Conservation (phyloP, 2,797 vertebrate species). For the Melopsittacus undulatus region DNA sequence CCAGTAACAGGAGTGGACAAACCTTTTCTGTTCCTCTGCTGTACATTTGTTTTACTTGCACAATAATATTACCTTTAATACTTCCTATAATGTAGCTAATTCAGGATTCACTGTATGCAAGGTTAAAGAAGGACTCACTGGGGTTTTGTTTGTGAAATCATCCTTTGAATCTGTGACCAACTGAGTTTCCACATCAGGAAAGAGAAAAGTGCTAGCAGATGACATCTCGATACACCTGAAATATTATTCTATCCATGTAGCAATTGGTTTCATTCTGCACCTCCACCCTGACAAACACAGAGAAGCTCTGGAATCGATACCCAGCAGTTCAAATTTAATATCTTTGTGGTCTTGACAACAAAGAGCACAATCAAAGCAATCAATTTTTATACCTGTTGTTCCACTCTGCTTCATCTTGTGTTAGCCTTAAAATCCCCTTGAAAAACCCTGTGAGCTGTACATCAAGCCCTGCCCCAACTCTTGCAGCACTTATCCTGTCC, state of each 20-base stretch:
- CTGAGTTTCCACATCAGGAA: neutral
- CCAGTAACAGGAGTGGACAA: neutral
- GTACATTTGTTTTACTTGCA: neutral
- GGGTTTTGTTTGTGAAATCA: neutral
- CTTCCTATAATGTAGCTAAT: neutral
- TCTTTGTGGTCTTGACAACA: neutral
- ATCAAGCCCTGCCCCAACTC: neutral
- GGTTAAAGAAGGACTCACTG: neutral
- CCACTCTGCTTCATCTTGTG: neutral
- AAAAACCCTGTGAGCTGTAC: neutral
- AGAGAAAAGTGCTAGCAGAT: neutral
- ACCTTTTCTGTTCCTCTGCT: neutral
- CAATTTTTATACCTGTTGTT: constrained; percentile 44
- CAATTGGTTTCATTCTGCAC: neutral
- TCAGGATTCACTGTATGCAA: neutral
- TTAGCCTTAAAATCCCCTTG: neutral
- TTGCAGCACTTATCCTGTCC: neutral
- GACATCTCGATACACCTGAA: constrained; percentile 3
- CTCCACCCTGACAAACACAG: neutral
- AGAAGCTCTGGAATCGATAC: constrained; percentile 17
- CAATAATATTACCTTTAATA: neutral
- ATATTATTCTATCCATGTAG: neutral
- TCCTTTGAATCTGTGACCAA: neutral
- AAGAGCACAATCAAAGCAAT: constrained; percentile 32
- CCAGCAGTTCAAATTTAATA: constrained; percentile 10